These are phyloP conservation scores for Chromis chromis DNA, from an alignment of 2,797 vertebrate species.

Conservation along the genomic window DNA sequence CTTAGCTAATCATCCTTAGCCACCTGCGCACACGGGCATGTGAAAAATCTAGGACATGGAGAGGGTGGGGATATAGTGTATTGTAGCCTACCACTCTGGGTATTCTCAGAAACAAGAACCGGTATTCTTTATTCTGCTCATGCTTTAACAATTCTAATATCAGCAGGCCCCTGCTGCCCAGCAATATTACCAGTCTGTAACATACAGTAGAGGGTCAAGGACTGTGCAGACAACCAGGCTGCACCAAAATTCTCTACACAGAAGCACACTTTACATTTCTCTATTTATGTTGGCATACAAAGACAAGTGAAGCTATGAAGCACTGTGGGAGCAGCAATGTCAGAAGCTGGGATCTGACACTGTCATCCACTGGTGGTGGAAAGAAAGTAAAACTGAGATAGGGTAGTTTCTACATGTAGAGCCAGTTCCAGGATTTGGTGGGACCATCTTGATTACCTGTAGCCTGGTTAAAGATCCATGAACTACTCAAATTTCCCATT, in stretches of 20 bases:
- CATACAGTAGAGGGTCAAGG: not conserved
- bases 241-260: not conserved
- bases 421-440: not conserved
- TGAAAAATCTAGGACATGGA: constrained; percentile 41
- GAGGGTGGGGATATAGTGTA: constrained; percentile 4
- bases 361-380: not conserved
- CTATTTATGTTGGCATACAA: not conserved
- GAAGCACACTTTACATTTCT: not conserved
- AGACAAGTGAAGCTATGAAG: not conserved
- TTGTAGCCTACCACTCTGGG: not conserved
- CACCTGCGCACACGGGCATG: constrained; percentile 39
- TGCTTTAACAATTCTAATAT: not conserved
- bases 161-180: not conserved
- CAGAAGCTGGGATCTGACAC: constrained; percentile 3
- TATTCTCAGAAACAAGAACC: too few species aligned
- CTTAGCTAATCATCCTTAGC: constrained; percentile 38
- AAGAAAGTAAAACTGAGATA: not conserved
- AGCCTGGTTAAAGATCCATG: not conserved
- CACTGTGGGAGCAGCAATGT: not conserved
- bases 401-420: not conserved
- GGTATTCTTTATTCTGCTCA: too few species aligned
- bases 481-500: not conserved
- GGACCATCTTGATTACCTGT: not conserved
- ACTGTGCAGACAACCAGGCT: not conserved
- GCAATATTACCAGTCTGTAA: not conserved